A percentile compares a stretch with the other conserved stretches of the same genome.
Conservation (phyloP, 1,140 invertebrate species). For the Lordiphosa stackelbergi region DNA sequence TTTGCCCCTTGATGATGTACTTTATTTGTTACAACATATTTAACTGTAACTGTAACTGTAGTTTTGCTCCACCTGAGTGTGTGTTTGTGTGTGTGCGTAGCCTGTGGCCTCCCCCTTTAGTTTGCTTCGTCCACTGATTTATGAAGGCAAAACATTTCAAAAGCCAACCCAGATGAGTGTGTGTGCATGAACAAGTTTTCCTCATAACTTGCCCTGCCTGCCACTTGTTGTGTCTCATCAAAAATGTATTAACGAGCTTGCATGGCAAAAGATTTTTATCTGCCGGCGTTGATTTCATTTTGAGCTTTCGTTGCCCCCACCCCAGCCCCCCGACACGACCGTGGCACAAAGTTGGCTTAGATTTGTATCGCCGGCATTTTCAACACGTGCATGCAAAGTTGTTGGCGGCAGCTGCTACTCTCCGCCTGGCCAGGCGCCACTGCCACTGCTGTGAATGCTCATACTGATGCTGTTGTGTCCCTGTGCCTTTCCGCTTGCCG, state of each 20-base stretch:
- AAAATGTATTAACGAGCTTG: conserved; percentile 76
- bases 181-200: conserved; percentile 33
- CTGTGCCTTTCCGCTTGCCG: conserved; percentile 20
- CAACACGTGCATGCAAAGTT: conserved; percentile 72
- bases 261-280: conserved; percentile 73
- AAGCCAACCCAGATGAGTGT: conserved; percentile 54
- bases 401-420: conserved; percentile 47
- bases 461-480: background rate
- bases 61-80: conserved; percentile 30
- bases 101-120: no score
- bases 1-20: conserved; percentile 55
- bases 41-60: conserved; percentile 71
- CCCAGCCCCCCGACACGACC: background rate
- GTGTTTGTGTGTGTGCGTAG: no score
- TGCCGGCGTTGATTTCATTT: conserved; percentile 73
- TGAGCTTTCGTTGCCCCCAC: conserved; percentile 33
- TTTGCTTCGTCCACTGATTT: conserved; percentile 53
- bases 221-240: conserved; percentile 74
- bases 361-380: conserved; percentile 64
- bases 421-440: conserved; percentile 25
- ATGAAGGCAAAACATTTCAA: conserved; percentile 70
- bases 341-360: conserved; percentile 37
- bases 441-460: conserved; percentile 4
- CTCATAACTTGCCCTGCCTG: conserved; percentile 67
- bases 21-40: conserved; percentile 75